Percentiles rank a stretch among this genome's conserved stretches.
Evolutionary conservation across 2,888 invertebrate species (phyloP).

Genomic region (Drosophila cyrtoloma): DNA sequence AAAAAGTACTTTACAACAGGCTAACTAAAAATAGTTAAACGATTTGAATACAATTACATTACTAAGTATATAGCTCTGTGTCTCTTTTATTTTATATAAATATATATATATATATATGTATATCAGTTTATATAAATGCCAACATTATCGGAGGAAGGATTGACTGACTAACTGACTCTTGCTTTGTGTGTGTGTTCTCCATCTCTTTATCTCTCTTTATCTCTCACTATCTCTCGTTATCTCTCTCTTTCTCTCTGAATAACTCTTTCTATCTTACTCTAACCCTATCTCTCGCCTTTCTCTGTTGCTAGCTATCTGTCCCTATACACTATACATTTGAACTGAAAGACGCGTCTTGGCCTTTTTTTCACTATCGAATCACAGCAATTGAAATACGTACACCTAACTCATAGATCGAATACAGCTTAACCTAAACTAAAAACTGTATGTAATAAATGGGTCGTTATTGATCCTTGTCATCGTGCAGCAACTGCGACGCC

Average conservation of each 20-base stretch:
- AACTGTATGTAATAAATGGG: slow-evolving; percentile 77
- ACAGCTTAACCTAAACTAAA: slow-evolving; percentile 57
- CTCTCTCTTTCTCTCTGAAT: slow-evolving; percentile 9
- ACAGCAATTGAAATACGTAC: slow-evolving; percentile 80
- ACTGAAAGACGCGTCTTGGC: slow-evolving; percentile 79
- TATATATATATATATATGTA: slow-evolving; percentile 40
- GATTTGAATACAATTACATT: slow-evolving; percentile 55
- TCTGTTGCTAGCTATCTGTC: slow-evolving; percentile 37
- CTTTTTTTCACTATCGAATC: slow-evolving; percentile 80
- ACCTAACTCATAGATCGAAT: slow-evolving; percentile 59
- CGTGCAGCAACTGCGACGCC: slow-evolving; percentile 51
- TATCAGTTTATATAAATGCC: slow-evolving; percentile 76
- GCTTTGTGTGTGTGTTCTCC: slow-evolving; percentile 24
- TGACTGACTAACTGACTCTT: slow-evolving; percentile 73
- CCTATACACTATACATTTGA: slow-evolving; percentile 83
- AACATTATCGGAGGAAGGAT: slow-evolving; percentile 84
- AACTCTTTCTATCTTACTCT: background rate
- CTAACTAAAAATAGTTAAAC: slow-evolving; percentile 75
- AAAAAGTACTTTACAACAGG: slow-evolving; percentile 37
- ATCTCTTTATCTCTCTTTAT: slow-evolving; percentile 11
- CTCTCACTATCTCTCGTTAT: slow-evolving; percentile 8
- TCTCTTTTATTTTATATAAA: slow-evolving; percentile 25
- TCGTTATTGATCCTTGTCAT: slow-evolving; percentile 84
- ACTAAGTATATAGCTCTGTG: slow-evolving; percentile 56
- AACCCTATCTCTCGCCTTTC: slow-evolving; percentile 10